Percentiles rank a stretch among this genome's conserved stretches.
Evolutionary conservation across 2,888 invertebrate species (phyloP).

Genomic region (Hydriomena furcata): DNA sequence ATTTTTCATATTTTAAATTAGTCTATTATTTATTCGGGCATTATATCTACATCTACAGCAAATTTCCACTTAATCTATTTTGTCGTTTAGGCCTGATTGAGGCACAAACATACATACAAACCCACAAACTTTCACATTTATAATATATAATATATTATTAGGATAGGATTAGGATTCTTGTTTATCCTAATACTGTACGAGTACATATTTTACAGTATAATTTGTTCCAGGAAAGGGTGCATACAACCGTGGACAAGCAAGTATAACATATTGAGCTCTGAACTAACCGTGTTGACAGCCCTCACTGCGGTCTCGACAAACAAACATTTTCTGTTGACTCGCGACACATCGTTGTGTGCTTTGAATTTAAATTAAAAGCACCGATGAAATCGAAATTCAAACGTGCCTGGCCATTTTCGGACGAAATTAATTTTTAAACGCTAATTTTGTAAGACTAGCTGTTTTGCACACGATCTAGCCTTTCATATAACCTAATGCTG

Average conservation of each 20-base stretch:
- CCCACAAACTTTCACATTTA: too few relatives aligned
- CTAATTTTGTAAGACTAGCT: not conserved
- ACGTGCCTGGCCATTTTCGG: conserved; percentile 54
- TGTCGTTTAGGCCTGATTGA: too few relatives aligned
- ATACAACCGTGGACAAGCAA: conserved; percentile 27
- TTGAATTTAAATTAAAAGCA: conserved; percentile 74
- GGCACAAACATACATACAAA: too few relatives aligned
- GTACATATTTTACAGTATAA: not conserved
- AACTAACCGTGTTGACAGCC: conserved; percentile 58
- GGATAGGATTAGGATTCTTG: too few relatives aligned
- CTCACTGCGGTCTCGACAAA: conserved; percentile 57
- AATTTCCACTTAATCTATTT: too few relatives aligned
- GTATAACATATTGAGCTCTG: conserved; percentile 43
- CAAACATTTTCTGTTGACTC: conserved; percentile 73
- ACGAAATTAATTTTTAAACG: conserved; percentile 15
- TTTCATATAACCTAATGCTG: too few relatives aligned
- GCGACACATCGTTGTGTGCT: conserved; percentile 69
- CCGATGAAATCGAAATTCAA: conserved; percentile 62
- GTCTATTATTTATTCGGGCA: too few relatives aligned
- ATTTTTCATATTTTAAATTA: too few relatives aligned
- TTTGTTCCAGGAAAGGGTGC: not conserved
- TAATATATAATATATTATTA: too few relatives aligned
- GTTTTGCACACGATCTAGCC: too few relatives aligned
- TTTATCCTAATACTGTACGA: too few relatives aligned
- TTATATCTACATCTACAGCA: too few relatives aligned